Evolutionary conservation across 2,797 vertebrate genomes (phyloP).

Genomic region (Acomys russatus): DNA sequence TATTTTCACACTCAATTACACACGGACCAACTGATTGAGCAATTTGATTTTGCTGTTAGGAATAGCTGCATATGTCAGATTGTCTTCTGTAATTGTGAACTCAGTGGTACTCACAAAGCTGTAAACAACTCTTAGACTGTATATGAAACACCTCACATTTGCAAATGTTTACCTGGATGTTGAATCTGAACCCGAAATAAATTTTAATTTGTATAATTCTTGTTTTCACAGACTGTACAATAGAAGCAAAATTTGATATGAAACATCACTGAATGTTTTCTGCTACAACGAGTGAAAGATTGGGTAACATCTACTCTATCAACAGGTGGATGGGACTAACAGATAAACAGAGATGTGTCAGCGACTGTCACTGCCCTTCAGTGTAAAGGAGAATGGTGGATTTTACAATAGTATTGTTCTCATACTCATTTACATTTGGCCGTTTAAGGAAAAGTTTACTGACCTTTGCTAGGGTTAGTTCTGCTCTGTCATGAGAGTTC

Average conservation of each 20-base stretch:
- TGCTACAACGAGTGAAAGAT: not conserved
- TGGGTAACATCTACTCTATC: not conserved
- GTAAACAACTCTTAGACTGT: constrained; percentile 8
- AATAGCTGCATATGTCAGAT: not conserved
- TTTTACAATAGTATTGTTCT: not conserved
- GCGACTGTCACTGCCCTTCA: not conserved
- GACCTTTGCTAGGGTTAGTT: not conserved
- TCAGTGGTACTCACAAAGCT: not conserved
- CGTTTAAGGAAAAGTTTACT: not conserved
- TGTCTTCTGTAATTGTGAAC: constrained; percentile 13
- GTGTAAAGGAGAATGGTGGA: not conserved
- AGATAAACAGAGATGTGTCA: not conserved
- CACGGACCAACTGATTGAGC: constrained; percentile 72
- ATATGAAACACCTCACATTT: not conserved
- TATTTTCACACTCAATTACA: constrained; percentile 65
- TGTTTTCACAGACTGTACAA: constrained; percentile 1
- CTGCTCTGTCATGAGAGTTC: not conserved
- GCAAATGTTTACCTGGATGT: constrained; percentile 31
- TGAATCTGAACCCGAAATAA: not conserved
- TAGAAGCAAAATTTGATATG: not conserved
- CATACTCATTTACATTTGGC: not conserved
- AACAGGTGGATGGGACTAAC: not conserved
- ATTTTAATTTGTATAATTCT: constrained; percentile 16
- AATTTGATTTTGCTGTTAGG: constrained; percentile 62
- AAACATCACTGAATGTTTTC: not conserved